Evolutionary conservation across 2,113 vertebrate species (phyloP).

Genomic region (Chloropsis cyanopogon): DNA sequence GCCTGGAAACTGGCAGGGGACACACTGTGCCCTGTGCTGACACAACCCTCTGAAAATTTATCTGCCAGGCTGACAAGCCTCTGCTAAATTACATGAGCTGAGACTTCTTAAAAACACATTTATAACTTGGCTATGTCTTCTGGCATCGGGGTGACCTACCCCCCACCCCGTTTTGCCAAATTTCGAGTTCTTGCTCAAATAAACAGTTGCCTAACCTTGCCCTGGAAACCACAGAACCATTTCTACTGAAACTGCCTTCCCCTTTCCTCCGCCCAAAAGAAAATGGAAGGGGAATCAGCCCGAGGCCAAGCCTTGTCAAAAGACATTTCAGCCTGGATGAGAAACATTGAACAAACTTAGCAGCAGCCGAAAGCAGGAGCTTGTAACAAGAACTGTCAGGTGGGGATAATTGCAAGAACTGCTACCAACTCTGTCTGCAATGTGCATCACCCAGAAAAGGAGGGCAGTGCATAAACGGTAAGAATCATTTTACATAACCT

Average conservation of each 20-base stretch:
- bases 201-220: slow-evolving; percentile 47
- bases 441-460: background rate
- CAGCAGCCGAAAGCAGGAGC: background rate
- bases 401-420: background rate
- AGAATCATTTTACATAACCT: background rate
- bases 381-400: background rate
- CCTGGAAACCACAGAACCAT: slow-evolving; percentile 30
- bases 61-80: background rate
- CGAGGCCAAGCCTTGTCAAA: background rate
- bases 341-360: slow-evolving; percentile 10
- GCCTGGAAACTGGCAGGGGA: background rate
- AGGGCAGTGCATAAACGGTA: background rate
- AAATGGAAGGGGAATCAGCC: slow-evolving; percentile 33
- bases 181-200: slow-evolving; percentile 47
- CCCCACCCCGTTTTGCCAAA: background rate
- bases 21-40: background rate
- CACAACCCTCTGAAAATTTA: background rate
- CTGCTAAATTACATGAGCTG: background rate
- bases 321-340: slow-evolving; percentile 5
- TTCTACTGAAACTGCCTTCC: slow-evolving; percentile 45
- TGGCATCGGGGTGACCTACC: background rate
- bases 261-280: background rate
- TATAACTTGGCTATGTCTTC: background rate
- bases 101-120: slow-evolving; percentile 10
- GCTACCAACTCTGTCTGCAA: background rate